A percentile compares a stretch with the other conserved stretches of the same genome.
These are phyloP conservation scores for Zoroaster sp. DNA, from an alignment of 53 echinoderm and acorn worm genomes.

Conservation along the genomic window DNA sequence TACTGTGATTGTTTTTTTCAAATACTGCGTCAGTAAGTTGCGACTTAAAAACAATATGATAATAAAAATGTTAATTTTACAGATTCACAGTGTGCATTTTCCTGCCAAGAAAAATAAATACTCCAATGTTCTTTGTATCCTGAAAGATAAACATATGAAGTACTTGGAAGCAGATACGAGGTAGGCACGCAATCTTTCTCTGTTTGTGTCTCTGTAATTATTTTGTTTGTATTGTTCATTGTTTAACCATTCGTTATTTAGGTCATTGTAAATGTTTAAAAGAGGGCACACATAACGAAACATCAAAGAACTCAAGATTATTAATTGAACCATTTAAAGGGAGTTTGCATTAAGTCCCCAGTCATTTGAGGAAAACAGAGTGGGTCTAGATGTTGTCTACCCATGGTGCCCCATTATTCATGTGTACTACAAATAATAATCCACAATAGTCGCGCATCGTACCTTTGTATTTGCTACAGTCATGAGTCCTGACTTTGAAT, in stretches of 20 bases:
- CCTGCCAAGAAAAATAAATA: conserved; percentile 31
- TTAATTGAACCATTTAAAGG: no score
- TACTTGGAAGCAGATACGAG: conserved; percentile 26
- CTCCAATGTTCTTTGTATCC: conserved; percentile 33
- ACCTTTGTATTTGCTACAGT: neutral
- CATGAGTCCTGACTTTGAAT: neutral
- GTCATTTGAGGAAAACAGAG: neutral
- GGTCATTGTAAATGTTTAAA: no score
- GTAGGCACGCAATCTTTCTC: neutral
- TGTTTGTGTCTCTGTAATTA: no score
- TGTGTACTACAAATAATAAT: no score
- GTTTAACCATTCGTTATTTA: no score
- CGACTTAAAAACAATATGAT: no score
- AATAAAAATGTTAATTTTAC: neutral
- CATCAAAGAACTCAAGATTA: no score
- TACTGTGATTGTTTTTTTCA: no score
- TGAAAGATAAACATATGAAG: conserved; percentile 10
- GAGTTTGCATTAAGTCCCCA: no score
- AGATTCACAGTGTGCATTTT: conserved; percentile 37
- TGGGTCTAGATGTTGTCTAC: neutral
- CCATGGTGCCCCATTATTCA: neutral
- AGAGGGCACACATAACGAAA: no score
- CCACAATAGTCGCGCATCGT: neutral
- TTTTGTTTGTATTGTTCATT: no score
- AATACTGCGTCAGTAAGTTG: no score